phyloP scores from a whole-genome alignment of 2,797 vertebrate genomes.

The Peromyscus attwateri region DNA sequence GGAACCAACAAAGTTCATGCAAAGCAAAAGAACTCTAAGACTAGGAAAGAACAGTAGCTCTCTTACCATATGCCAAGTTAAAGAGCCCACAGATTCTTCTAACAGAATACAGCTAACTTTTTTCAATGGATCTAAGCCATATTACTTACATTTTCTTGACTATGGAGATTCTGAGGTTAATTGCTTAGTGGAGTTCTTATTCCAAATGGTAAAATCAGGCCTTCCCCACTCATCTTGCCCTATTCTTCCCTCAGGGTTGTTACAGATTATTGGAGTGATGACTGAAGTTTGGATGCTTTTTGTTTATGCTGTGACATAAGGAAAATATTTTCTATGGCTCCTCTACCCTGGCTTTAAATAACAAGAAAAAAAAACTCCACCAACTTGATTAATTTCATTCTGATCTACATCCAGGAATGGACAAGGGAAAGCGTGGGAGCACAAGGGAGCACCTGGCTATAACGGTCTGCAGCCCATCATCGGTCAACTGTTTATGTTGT shows the following conservation, averaged over 20 bases:
- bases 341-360: constrained; percentile 71
- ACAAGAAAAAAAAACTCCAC: constrained; percentile 57
- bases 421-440: neutral
- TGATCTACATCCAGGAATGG: constrained; percentile 70
- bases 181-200: neutral
- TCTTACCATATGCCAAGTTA: neutral
- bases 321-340: constrained; percentile 65
- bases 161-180: neutral
- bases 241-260: neutral
- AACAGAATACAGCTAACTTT: neutral
- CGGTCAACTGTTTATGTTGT: constrained; percentile 71
- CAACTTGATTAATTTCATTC: constrained; percentile 74
- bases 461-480: constrained; percentile 43
- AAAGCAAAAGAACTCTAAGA: constrained; percentile 52
- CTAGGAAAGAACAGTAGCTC: neutral
- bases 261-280: neutral
- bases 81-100: neutral
- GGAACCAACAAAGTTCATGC: neutral
- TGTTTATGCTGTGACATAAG: constrained; percentile 44
- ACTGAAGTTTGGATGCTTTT: constrained; percentile 31
- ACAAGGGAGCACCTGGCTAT: neutral
- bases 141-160: constrained; percentile 40
- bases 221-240: neutral
- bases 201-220: neutral
- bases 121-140: neutral